A percentile compares a stretch with the other conserved stretches of the same genome.
These are phyloP conservation scores for Catharus bicknelli DNA, from an alignment of 2,113 vertebrate species.

Conservation along the genomic window DNA sequence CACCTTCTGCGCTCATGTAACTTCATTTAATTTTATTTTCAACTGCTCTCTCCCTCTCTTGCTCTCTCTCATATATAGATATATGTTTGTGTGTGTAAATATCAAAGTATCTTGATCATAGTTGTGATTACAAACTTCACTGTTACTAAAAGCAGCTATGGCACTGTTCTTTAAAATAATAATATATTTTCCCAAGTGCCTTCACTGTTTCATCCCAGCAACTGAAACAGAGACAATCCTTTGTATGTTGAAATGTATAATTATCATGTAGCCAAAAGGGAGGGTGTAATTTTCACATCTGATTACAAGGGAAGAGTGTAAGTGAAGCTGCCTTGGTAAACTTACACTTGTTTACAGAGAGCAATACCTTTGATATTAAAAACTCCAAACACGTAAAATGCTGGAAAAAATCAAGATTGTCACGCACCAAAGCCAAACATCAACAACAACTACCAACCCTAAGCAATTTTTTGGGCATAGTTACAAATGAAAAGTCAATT, in stretches of 20 bases:
- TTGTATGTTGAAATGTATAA: slow-evolving; percentile 86
- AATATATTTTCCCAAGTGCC: slow-evolving; percentile 74
- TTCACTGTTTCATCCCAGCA: slow-evolving; percentile 75
- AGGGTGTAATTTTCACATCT: slow-evolving; percentile 92
- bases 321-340: slow-evolving; percentile 78
- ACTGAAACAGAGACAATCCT: slow-evolving; percentile 84
- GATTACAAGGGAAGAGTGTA: slow-evolving; percentile 89
- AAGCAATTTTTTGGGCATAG: slow-evolving; percentile 51
- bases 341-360: slow-evolving; percentile 83
- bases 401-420: slow-evolving; percentile 62
- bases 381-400: slow-evolving; percentile 66
- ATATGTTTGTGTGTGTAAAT: slow-evolving; percentile 30
- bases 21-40: slow-evolving; percentile 9
- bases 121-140: slow-evolving; percentile 71
- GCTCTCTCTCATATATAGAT: neutral
- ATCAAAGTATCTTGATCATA: slow-evolving; percentile 62
- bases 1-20: neutral
- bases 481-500: slow-evolving; percentile 57
- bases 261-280: slow-evolving; percentile 91
- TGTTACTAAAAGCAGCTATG: slow-evolving; percentile 67
- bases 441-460: neutral
- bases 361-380: slow-evolving; percentile 83
- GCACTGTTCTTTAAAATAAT: slow-evolving; percentile 79
- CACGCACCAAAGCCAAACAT: slow-evolving; percentile 49
- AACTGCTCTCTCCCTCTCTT: neutral